These are phyloP conservation scores for Nomada ruficornis DNA, from an alignment of 2,888 invertebrate genomes.

Conservation along the genomic window DNA sequence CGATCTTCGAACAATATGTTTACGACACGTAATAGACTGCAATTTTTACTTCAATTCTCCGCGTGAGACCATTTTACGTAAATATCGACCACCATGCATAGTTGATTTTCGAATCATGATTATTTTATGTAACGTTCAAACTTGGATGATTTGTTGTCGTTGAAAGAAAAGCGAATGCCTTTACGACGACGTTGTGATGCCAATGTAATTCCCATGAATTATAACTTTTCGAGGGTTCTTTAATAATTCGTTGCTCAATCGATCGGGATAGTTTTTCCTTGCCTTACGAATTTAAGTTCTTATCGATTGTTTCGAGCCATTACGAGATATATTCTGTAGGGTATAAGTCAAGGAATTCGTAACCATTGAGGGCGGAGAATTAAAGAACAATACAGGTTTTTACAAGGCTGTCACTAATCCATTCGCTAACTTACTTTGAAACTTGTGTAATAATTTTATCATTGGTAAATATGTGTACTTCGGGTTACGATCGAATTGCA, in stretches of 20 bases:
- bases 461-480: too few species aligned
- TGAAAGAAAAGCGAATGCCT: neutral
- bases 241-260: conserved; percentile 29
- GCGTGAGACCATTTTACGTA: neutral
- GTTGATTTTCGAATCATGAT: neutral
- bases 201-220: neutral
- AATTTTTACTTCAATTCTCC: neutral
- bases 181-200: neutral
- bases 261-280: conserved; percentile 65
- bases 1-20: conserved; percentile 5
- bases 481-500: too few species aligned
- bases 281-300: conserved; percentile 73
- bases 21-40: neutral
- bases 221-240: conserved; percentile 14
- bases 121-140: neutral
- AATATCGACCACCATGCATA: neutral
- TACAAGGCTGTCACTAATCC: conserved; percentile 39
- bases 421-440: neutral
- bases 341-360: conserved; percentile 60
- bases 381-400: conserved; percentile 3
- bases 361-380: conserved; percentile 27
- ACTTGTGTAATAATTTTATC: neutral
- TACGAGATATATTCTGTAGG: conserved; percentile 65
- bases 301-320: conserved; percentile 75
- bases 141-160: neutral